phyloP scores from a whole-genome alignment of 2,888 invertebrate species.

The Polydrusus tereticollis region DNA sequence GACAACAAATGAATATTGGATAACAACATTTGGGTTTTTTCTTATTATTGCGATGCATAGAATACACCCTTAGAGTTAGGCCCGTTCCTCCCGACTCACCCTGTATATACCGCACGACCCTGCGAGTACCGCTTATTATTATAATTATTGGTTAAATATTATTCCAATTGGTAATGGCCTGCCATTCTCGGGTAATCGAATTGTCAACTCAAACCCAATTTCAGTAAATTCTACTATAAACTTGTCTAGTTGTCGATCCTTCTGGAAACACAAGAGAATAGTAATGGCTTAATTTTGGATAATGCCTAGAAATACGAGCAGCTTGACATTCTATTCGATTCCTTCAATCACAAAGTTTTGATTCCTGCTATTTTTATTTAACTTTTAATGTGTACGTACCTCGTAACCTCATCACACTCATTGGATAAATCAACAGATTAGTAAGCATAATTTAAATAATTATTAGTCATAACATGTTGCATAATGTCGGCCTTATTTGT shows the following conservation, averaged over 20 bases:
- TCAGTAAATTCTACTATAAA: not conserved
- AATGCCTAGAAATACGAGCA: not conserved
- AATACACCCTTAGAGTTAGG: too few species aligned
- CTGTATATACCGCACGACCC: too few species aligned
- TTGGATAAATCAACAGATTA: constrained; percentile 24
- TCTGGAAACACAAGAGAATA: not conserved
- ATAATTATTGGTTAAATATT: not conserved
- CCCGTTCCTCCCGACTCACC: too few species aligned
- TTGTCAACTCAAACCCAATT: not conserved
- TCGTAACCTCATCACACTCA: constrained; percentile 24
- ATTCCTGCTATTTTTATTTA: constrained; percentile 2
- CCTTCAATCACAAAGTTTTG: not conserved
- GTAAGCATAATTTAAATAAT: constrained; percentile 33
- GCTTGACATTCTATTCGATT: too few species aligned
- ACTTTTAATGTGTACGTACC: constrained; percentile 2
- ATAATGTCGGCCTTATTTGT: constrained; percentile 22
- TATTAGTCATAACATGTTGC: constrained; percentile 27
- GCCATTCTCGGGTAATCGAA: not conserved
- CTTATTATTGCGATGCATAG: too few species aligned
- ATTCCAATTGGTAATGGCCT: not conserved
- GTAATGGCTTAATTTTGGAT: not conserved
- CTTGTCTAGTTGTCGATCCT: not conserved
- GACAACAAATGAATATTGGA: too few species aligned
- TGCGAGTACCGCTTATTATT: not conserved
- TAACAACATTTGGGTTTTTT: too few species aligned